A percentile compares a stretch with the other conserved stretches of the same genome.
Conservation (phyloP, 2,888 invertebrate species). For the Salpingus planirostris region DNA sequence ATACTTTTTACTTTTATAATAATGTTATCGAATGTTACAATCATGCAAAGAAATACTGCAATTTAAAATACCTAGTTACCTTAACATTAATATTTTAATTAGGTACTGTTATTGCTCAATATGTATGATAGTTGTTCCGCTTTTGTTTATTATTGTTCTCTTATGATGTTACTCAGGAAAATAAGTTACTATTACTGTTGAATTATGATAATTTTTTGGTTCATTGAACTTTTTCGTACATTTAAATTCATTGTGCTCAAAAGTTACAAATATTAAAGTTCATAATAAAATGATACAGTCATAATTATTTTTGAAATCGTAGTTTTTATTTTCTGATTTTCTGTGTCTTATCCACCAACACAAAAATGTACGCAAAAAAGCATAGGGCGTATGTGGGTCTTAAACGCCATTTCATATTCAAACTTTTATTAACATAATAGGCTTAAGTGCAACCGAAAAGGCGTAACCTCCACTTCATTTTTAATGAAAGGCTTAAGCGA, state of each 20-base stretch:
- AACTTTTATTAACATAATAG: no score
- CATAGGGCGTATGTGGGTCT: not conserved
- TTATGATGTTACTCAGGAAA: not conserved
- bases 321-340: no score
- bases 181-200: not conserved
- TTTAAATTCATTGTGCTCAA: no score
- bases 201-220: not conserved
- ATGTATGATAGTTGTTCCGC: no score
- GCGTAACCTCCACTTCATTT: not conserved
- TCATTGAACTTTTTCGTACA: no score
- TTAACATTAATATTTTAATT: not conserved
- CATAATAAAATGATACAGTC: not conserved
- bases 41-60: not conserved
- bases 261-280: no score
- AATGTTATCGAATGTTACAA: no score
- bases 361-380: not conserved
- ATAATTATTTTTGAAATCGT: no score
- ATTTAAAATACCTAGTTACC: not conserved
- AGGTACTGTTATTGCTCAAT: no score
- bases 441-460: not conserved
- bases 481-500: not conserved
- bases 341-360: not conserved
- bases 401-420: not conserved
- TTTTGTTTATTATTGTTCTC: not conserved
- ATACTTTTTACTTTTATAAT: no score